Conservation (phyloP, 2,113 vertebrate genomes). For the Phyllostomus discolor region DNA sequence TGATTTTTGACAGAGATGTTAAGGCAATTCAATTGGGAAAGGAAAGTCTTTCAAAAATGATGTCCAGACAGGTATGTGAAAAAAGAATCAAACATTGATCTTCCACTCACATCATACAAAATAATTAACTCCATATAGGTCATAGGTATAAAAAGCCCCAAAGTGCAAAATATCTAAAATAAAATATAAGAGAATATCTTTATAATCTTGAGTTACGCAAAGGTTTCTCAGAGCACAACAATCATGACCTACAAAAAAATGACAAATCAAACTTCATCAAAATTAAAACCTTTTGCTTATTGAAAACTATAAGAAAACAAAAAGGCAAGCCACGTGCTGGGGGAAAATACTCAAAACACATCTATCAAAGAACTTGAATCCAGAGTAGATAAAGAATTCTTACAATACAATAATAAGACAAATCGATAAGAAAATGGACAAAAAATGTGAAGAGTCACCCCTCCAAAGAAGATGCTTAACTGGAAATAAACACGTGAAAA, state of each 20-base stretch:
- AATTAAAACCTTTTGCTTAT: neutral
- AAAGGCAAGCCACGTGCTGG: neutral
- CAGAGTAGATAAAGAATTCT: neutral
- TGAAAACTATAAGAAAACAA: neutral
- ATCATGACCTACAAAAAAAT: neutral
- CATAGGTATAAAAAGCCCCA: neutral
- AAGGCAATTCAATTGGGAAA: neutral
- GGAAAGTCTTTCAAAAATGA: neutral
- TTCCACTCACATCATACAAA: neutral
- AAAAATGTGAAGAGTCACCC: neutral
- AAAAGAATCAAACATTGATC: neutral
- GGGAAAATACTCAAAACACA: neutral
- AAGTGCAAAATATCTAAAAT: neutral
- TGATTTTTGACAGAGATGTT: neutral
- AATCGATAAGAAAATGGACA: neutral
- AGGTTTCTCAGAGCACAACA: neutral
- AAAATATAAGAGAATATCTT: neutral
- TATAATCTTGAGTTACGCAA: neutral
- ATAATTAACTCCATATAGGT: neutral
- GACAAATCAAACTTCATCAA: neutral
- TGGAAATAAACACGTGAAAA: too few species aligned
- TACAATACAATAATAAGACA: neutral
- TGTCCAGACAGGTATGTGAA: neutral
- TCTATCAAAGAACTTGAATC: neutral
- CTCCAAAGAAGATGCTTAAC: neutral